A percentile compares a stretch with the other conserved stretches of the same genome.
Conservation (phyloP, 2,113 vertebrate species). For the Siniperca chuatsi region DNA sequence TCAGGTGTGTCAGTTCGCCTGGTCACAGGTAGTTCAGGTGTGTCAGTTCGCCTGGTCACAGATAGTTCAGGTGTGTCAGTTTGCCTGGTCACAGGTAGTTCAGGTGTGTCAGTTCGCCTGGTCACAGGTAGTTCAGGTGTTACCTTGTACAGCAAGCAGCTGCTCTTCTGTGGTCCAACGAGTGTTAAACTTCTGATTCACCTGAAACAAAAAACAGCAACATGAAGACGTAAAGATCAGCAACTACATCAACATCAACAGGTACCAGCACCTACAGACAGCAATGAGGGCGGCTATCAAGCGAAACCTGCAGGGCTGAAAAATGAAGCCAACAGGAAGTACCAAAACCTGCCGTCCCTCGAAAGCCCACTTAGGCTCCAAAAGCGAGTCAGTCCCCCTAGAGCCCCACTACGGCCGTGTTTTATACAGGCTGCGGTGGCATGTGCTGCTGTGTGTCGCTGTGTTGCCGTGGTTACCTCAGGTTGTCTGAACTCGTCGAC, state of each 20-base stretch:
- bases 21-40: too few relatives aligned
- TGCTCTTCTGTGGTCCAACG: constrained; percentile 99
- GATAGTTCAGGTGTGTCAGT: not conserved
- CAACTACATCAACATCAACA: not conserved
- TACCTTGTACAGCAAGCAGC: constrained; percentile 98
- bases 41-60: too few relatives aligned
- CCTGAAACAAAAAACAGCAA: constrained; percentile 79
- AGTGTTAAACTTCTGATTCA: constrained; percentile 92
- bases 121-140: not conserved
- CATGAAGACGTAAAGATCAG: not conserved
- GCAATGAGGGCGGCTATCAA: too few relatives aligned
- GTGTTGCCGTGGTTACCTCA: constrained; percentile 86
- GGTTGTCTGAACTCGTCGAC: constrained; percentile 90
- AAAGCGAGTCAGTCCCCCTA: too few relatives aligned
- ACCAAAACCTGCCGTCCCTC: too few relatives aligned
- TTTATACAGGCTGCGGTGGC: too few relatives aligned
- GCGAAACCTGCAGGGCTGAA: too few relatives aligned
- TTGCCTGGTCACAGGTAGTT: not conserved
- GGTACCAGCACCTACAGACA: not conserved
- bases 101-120: not conserved
- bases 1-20: too few relatives aligned
- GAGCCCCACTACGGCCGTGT: too few relatives aligned
- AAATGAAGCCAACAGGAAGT: too few relatives aligned
- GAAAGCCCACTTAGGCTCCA: too few relatives aligned
- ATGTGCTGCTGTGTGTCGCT: too few relatives aligned